Base-by-base conservation (phyloP, 2,888 invertebrate species). In the Agrotis puta region DNA sequence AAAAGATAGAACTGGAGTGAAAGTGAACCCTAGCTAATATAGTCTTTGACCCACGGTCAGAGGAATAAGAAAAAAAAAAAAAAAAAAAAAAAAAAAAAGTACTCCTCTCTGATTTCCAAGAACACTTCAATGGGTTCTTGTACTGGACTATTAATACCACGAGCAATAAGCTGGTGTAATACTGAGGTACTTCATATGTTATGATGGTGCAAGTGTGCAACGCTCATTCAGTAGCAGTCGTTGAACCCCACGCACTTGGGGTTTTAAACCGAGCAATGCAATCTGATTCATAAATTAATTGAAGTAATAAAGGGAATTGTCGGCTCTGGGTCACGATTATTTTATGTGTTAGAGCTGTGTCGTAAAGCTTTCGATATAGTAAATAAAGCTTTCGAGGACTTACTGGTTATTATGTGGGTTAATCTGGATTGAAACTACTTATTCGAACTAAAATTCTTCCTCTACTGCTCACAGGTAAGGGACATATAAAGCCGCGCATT, bases 41-140 rank as follows among this genome's bases (percentile, higher is more conserved):
- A n/a, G n/a, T n/a, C n/a, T n/a, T n/a, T n/a, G n/a, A n/a, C n/a
- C n/a, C n/a, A n/a, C n/a, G n/a, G n/a, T n/a, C n/a, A n/a, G n/a
- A n/a, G n/a, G n/a, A n/a, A n/a, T n/a, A n/a, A n/a, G n/a, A n/a
- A n/a, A n/a, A n/a, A n/a, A n/a, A n/a, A n/a, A n/a, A n/a, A n/a
- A n/a, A n/a, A n/a, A n/a, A n/a, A n/a, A n/a, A n/a, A n/a, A n/a
- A n/a, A n/a, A n/a, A n/a, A n/a, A n/a, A 56, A 79, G 67, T 77
- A 83, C 74, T 39, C 11, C 39, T 39, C 39, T 11, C 9, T 39
- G 64, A 50, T 85, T 78, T 87, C 89, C 64, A 48, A 80, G 88
- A 88, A 74, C 64, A 63, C 74, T 68, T 85, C 83, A 87, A 87
- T 88, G 83, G 77, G 63, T 83, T 81, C 86, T 82, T 76, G 70